These are phyloP conservation scores for Drosophila fulvimacula DNA, from an alignment of 2,888 invertebrate species.

Conservation along the genomic window DNA sequence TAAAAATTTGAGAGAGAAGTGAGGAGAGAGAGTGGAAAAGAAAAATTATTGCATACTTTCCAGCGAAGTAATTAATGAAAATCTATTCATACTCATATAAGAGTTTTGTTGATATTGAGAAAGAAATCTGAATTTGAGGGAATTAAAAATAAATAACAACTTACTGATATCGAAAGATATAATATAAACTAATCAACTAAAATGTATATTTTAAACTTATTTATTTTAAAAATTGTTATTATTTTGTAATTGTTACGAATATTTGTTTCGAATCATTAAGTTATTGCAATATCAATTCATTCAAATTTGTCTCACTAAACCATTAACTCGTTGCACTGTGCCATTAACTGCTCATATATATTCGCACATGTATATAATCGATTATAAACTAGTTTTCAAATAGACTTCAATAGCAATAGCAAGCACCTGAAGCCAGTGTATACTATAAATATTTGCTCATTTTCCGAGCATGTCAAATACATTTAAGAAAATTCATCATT, in stretches of 20 bases:
- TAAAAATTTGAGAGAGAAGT: neutral
- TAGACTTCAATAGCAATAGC: neutral
- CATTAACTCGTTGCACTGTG: neutral
- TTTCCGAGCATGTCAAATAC: neutral
- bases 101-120: neutral
- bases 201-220: neutral
- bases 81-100: neutral
- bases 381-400: neutral
- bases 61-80: constrained; percentile 13
- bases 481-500: neutral
- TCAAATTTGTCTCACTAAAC: neutral
- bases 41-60: constrained; percentile 34
- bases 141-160: neutral
- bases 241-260: neutral
- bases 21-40: neutral
- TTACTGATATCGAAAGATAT: neutral
- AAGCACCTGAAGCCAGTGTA: no score
- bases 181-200: neutral
- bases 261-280: neutral
- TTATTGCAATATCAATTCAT: neutral
- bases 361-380: neutral
- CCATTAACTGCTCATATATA: neutral
- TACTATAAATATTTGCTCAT: neutral
- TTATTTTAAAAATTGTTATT: neutral
- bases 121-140: neutral